Base-by-base conservation (phyloP, 2,888 invertebrate species). In the Drosophila austrosaltans region DNA sequence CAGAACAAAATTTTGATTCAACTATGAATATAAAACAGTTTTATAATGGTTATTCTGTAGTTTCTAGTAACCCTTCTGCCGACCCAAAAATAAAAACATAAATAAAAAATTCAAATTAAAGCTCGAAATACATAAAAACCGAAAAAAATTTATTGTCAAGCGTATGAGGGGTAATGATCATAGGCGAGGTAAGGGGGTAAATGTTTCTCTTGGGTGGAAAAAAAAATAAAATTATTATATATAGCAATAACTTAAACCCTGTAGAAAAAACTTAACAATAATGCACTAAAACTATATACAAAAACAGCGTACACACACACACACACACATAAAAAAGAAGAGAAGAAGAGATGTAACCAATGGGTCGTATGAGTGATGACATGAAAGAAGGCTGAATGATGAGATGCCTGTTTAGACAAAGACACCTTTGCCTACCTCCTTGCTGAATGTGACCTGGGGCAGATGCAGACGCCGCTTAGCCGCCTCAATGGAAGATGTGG, bases 341-440 rank as follows among this genome's bases (percentile, higher is more conserved):
- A 32, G 4, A 2, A 4, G 32, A 62, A 62, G 39, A 44, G n/a
- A 56, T 1, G 56, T 39, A 40, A 40, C 10, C 3, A 48, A 4
- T 3, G 3, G 48, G 10, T 42, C 6, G 42, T 4, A 16, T 42
- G 25, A 2, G 6, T 3, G 22, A 6, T 48, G 48, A n/a, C 3
- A 32, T 10, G 8, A 44, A 22, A 1, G 8, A 32, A 48, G 28
- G 53, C 28, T n/a, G n/a, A 6, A 20, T 20, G 2, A 10, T 4
- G 5, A 28, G n/a, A 12, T 25, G 56, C 20, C 12, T 30, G 62
- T n/a, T 42, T 65, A 97, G 85, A 97, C 97, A 89, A 97, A 95
- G 87, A 97, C 96, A 75, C 97, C 97, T 87, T 95, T 96, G 96
- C 97, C 97, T 95, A 97, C 97, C 97, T 97, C 97, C 92, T 96